Conservation (phyloP, 1,140 invertebrate species). For the Battus philenor region DNA sequence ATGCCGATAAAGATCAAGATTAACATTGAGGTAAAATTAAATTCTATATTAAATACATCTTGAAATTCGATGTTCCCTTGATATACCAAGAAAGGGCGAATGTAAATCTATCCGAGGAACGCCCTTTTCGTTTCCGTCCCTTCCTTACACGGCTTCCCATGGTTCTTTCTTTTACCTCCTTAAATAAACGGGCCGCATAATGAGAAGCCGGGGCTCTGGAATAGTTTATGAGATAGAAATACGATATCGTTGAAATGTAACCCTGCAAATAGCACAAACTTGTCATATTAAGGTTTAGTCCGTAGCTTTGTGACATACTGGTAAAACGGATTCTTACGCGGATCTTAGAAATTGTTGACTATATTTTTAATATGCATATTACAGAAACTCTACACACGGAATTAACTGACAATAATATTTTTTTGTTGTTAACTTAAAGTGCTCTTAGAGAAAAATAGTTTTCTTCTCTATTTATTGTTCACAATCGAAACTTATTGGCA, state of each 20-base stretch:
- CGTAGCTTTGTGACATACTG: conserved; percentile 22
- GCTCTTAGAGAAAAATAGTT: no score
- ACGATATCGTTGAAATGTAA: conserved; percentile 53
- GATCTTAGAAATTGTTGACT: no score
- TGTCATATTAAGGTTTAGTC: conserved; percentile 34
- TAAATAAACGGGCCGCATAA: conserved; percentile 31
- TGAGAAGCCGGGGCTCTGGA: conserved; percentile 25
- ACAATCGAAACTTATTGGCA: no score
- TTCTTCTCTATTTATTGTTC: no score
- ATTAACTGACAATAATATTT: no score
- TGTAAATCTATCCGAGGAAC: conserved; percentile 16
- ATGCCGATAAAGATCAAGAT: no score
- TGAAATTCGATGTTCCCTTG: conserved; percentile 9
- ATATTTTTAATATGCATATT: no score
- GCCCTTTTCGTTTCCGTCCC: conserved; percentile 15
- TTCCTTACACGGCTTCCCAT: conserved; percentile 18
- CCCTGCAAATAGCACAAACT: conserved; percentile 40
- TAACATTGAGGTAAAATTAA: not conserved
- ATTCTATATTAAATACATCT: conserved; percentile 2
- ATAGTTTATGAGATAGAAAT: conserved; percentile 58
- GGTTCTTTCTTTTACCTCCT: conserved; percentile 28
- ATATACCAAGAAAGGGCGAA: conserved; percentile 6
- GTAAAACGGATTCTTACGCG: no score
- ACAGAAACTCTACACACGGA: no score
- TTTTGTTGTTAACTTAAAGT: no score